These are phyloP conservation scores for Poeciliopsis retropinna DNA, from an alignment of 2,113 vertebrate genomes.

Conservation along the genomic window DNA sequence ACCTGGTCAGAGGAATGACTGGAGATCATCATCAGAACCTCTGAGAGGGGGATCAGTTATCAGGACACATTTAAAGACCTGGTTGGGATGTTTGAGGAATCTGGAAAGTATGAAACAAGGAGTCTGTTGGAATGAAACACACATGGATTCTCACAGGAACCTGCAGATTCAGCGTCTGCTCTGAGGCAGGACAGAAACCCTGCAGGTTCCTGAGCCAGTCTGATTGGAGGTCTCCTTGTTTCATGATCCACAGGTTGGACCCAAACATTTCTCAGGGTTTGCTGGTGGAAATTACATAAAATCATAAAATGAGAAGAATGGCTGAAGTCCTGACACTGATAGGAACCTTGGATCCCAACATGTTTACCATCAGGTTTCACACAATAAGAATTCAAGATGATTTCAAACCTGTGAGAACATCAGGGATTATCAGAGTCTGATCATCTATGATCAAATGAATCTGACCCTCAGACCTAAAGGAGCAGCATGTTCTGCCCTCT, in stretches of 20 bases:
- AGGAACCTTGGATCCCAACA: no score
- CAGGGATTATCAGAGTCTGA: not conserved
- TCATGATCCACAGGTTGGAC: no score
- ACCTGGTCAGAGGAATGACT: not conserved
- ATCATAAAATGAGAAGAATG: not conserved
- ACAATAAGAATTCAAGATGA: no score
- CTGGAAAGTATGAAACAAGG: no score
- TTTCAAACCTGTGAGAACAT: no score
- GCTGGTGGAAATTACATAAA: not conserved
- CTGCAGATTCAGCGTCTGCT: not conserved
- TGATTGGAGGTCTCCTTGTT: no score
- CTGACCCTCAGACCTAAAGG: not conserved
- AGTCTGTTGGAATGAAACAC: not conserved
- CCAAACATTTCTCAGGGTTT: not conserved
- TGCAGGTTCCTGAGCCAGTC: no score
- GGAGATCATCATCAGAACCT: no score
- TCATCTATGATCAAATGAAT: not conserved
- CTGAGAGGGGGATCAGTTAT: no score
- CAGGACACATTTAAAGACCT: not conserved
- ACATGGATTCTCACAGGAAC: no score
- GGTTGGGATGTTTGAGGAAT: no score
- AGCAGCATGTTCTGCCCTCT: not conserved
- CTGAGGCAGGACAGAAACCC: not conserved
- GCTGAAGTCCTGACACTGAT: not conserved
- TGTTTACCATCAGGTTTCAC: no score